Base-by-base conservation (phyloP, 2,797 vertebrate genomes). In the Anas capensis region DNA sequence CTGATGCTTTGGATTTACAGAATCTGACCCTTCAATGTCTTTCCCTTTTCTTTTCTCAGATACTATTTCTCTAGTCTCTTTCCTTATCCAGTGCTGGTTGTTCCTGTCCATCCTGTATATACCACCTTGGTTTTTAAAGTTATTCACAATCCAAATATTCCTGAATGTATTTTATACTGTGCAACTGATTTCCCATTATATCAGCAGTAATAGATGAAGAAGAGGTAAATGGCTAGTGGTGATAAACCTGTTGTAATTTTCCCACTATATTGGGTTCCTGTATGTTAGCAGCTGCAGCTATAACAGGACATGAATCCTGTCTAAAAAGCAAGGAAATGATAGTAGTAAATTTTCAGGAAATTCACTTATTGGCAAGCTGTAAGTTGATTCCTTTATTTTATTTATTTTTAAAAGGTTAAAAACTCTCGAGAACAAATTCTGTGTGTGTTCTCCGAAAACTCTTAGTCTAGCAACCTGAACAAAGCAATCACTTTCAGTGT, bases 201-300 rank as follows among this genome's bases (percentile, higher is more conserved):
- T 77, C 66, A 85, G 26, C 48, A 86, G 23, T 79, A 87, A 85
- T 58, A 90, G 84, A 76, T 60, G 66, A 72, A 69, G 53, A 75
- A 81, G 27, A 75, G 8, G 40, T 82, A 54, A 81, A 61, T 1
- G 6, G 78, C 68, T 86, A 51, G 23, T 56, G 33, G 6, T 95
- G 42, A 79, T 86, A 83, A 91, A 91, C 46, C 65, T 81, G n/a
- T 36, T 71, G 53, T 76, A 65, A 68, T 90, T 96, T 93, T 91
- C 72, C 68, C 9, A 29, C 58, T 90, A 27, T 89, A 82, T 92
- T 94, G 17, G 83, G 36, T 57, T 65, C 36, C 38, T 61, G 11
- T 95, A 27, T 87, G 95, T 97, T 75, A 85, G 96, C 96, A 97
- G 77, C 60, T 70, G 82, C 53, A 91, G 65, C 84, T 88, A 75